phyloP scores from a whole-genome alignment of 2,888 invertebrate species.

The Amphipyra tragopoginis region DNA sequence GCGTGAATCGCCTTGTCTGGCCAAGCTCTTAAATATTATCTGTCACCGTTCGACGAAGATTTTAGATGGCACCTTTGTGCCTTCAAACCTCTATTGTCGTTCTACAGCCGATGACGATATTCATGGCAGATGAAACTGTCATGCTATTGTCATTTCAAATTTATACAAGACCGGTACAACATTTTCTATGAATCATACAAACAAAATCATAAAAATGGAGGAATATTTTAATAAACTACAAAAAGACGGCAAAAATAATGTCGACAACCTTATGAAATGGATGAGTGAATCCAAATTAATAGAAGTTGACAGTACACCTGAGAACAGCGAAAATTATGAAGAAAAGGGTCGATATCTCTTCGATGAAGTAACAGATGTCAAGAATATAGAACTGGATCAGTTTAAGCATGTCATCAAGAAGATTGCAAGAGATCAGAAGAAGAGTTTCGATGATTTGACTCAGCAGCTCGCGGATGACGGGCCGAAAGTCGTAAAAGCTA shows the following conservation, averaged over 20 bases:
- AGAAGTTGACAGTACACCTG: constrained; percentile 34
- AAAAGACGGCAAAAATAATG: constrained; percentile 66
- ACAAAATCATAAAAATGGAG: constrained; percentile 25
- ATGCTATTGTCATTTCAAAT: constrained; percentile 5
- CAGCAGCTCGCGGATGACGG: constrained; percentile 63
- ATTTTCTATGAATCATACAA: neutral
- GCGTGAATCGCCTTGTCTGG: no score
- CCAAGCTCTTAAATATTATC: no score
- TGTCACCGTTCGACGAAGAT: no score
- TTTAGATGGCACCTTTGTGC: neutral
- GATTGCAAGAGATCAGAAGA: constrained; percentile 68
- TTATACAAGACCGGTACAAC: neutral
- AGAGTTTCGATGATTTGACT: constrained; percentile 61
- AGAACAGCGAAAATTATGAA: constrained; percentile 44
- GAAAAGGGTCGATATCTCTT: constrained; percentile 69
- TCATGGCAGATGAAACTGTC: constrained; percentile 4
- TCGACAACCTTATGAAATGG: constrained; percentile 73
- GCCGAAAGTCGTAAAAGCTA: constrained; percentile 63
- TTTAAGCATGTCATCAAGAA: constrained; percentile 66
- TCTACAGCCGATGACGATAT: neutral
- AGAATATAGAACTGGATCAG: constrained; percentile 59
- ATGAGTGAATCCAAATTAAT: constrained; percentile 73
- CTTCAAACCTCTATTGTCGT: neutral
- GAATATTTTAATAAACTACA: constrained; percentile 62
- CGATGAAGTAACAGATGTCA: constrained; percentile 50